Conservation (phyloP, 2,113 vertebrate species). For the rat (Rattus norvegicus) region DNA sequence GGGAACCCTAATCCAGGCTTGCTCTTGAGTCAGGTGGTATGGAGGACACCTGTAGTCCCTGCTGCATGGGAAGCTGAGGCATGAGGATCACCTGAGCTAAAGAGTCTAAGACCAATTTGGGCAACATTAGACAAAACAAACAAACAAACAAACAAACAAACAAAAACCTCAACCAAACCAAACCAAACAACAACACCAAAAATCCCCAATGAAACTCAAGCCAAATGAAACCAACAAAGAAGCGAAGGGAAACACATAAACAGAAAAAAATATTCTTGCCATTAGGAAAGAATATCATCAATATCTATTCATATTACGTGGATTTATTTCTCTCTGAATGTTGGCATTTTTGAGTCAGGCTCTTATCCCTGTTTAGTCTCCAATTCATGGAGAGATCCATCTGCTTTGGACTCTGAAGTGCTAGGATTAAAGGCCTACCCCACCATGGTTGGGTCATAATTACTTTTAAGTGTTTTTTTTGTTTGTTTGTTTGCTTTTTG, state of each 20-base stretch:
- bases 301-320: neutral
- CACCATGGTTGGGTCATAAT: neutral
- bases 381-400: neutral
- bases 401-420: neutral
- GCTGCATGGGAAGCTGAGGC: neutral
- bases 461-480: neutral
- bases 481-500: too few species aligned
- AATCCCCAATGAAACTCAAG: neutral
- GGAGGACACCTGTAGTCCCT: neutral
- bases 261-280: neutral
- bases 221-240: neutral
- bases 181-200: too few species aligned
- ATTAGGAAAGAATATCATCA: conserved; percentile 18
- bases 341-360: neutral
- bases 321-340: neutral
- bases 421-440: neutral
- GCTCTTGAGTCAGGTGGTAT: neutral
- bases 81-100: neutral
- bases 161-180: too few species aligned
- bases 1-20: neutral
- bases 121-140: neutral
- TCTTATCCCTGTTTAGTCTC: neutral
- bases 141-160: neutral
- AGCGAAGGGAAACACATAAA: neutral
- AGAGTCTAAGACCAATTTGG: neutral